phyloP scores from a whole-genome alignment of 2,888 invertebrate species.

The Sycophila texana region DNA sequence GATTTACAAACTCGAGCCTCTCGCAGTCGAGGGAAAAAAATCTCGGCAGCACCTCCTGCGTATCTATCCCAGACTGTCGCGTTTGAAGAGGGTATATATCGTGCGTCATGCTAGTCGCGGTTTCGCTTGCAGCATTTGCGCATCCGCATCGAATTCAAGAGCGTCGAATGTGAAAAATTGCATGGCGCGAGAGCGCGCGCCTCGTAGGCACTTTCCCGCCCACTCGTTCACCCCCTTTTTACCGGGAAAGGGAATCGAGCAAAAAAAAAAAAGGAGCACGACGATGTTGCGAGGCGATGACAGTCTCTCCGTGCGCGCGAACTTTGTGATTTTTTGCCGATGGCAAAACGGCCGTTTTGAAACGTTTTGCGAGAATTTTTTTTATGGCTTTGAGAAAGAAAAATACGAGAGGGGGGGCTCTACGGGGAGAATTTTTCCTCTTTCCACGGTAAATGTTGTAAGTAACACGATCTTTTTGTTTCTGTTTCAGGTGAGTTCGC shows the following conservation, averaged over 20 bases:
- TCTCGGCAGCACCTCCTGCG: not conserved
- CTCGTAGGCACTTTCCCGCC: not conserved
- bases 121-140: constrained; percentile 18
- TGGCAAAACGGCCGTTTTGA: not conserved
- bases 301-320: not conserved
- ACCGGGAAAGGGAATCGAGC: not conserved
- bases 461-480: constrained; percentile 46
- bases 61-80: not conserved
- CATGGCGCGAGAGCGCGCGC: not conserved
- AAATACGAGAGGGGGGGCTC: not conserved
- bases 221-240: not conserved
- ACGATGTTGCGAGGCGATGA: not conserved
- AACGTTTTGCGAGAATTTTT: not conserved
- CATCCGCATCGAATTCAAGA: not conserved
- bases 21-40: not conserved
- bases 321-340: constrained; percentile 1
- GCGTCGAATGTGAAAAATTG: constrained; percentile 38
- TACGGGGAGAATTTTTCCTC: not conserved
- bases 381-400: not conserved
- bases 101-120: constrained; percentile 17
- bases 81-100: not conserved
- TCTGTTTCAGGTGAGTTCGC: constrained; percentile 60
- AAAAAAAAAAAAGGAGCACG: not conserved
- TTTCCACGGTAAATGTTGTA: constrained; percentile 11
- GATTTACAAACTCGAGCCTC: constrained; percentile 19